Base-by-base conservation (phyloP, 1,140 invertebrate genomes). In the Apis dorsata region DNA sequence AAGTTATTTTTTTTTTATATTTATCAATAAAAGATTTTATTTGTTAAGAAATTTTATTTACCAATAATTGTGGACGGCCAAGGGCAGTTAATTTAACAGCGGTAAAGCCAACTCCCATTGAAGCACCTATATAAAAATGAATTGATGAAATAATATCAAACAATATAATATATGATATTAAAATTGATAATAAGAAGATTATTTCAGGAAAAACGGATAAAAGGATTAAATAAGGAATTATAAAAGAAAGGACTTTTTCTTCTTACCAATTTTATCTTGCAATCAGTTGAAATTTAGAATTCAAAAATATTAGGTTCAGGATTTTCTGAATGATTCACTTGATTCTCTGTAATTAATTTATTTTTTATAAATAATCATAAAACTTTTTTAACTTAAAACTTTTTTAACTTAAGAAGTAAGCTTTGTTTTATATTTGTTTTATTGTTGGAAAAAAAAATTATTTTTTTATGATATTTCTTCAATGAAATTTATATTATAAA, bases 81-180 rank as follows among this genome's bases (percentile, higher is more conserved):
- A 99, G 95, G 24, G 99, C 99, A 57, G 99, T 99, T 90, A 99
- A 93, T 95, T 99, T 99, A 72, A 99, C 97, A 51, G 99, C 99
- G 90, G 98, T 98, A 91, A 99, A 98, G 68, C 99, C 99, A 53
- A 98, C 98, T 69, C 98, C 97, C 91, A 98, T 96, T 13, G 99
- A 99, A 63, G 97, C 97, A 91, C 96, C 98, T 99, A 93, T 79
- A 95, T 93, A 93, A 88, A 89, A 89, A 89, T 81, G 59, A 28
- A 72, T 68, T 49, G 24, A 24, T 57, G 2, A 75, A 77, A 49
- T 51, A 49, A 68, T 19, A 55, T 77, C n/a, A 28, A 73, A 55
- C 15, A 21, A 60, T 24, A 7, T 76, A 68, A 79, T 51, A 12
- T 24, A 49, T 12, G 1, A 13, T 44, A 21, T 66, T 13, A 1